A percentile compares a stretch with the other conserved stretches of the same genome.
phyloP scores from a whole-genome alignment of 2,888 invertebrate species.

The Aromia moschata region DNA sequence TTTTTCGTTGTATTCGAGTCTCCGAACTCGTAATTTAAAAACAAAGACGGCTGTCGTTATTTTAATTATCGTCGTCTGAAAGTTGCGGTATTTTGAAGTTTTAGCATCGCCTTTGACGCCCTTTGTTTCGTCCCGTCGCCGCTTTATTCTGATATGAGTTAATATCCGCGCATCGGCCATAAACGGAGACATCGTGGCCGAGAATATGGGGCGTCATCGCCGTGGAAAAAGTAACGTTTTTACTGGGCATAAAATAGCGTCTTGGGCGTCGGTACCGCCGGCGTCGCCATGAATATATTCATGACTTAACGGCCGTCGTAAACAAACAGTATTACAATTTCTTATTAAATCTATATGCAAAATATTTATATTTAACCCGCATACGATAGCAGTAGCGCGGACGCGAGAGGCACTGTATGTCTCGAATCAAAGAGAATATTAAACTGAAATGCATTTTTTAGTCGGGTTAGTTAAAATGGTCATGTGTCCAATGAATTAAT shows the following conservation, averaged over 20 bases:
- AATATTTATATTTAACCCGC: slow-evolving; percentile 41
- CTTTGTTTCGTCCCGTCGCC: background rate
- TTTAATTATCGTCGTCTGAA: too few species aligned
- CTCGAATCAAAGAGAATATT: too few species aligned
- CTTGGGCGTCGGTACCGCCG: slow-evolving; percentile 24
- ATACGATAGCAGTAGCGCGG: too few species aligned
- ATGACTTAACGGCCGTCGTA: slow-evolving; percentile 37
- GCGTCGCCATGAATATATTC: slow-evolving; percentile 33
- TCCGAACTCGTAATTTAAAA: too few species aligned
- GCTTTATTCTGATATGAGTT: slow-evolving; percentile 12
- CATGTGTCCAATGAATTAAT: too few species aligned
- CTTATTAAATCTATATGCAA: slow-evolving; percentile 48
- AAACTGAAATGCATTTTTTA: too few species aligned
- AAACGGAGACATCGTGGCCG: slow-evolving; percentile 19
- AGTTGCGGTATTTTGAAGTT: too few species aligned
- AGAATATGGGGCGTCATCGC: slow-evolving; percentile 23
- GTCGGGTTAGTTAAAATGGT: too few species aligned
- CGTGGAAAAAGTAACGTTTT: slow-evolving; percentile 25
- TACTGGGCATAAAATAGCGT: slow-evolving; percentile 27
- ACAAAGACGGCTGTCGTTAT: too few species aligned
- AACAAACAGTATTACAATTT: slow-evolving; percentile 47
- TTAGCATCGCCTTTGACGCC: too few species aligned
- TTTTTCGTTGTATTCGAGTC: too few species aligned
- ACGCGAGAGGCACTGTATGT: too few species aligned
- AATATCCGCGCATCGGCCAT: slow-evolving; percentile 13